phyloP scores from a whole-genome alignment of 2,797 vertebrate species.

The Cryptoprocta ferox region DNA sequence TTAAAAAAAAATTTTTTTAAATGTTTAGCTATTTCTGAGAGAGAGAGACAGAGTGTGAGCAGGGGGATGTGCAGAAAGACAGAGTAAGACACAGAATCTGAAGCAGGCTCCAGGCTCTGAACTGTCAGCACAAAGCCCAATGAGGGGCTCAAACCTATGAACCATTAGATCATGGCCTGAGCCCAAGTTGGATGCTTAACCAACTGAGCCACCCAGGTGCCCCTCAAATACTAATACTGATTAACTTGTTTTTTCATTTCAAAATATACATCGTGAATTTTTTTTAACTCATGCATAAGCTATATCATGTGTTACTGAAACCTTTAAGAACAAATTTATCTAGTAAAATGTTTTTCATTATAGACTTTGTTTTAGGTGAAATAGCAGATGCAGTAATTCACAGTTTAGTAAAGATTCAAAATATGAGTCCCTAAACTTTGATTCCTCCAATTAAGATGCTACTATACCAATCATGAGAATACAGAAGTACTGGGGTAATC shows the following conservation, averaged over 20 bases:
- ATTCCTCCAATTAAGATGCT: background rate
- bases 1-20: no score
- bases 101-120: no score
- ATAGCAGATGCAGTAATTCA: background rate
- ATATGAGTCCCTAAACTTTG: background rate
- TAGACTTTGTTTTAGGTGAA: background rate
- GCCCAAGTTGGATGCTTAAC: no score
- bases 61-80: no score
- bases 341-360: background rate
- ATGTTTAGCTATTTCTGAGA: no score
- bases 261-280: conserved; percentile 20
- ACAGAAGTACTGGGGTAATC: background rate
- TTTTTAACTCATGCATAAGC: background rate
- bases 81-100: no score
- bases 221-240: background rate
- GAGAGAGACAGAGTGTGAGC: no score
- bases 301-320: background rate
- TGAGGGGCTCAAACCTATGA: no score
- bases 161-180: no score
- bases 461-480: background rate
- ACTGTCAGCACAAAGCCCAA: no score
- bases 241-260: conserved; percentile 28
- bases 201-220: no score
- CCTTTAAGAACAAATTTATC: background rate
- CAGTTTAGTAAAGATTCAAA: background rate